Evolutionary conservation across 2,888 invertebrate species (phyloP).

Genomic region (Ormyrus rosae): DNA sequence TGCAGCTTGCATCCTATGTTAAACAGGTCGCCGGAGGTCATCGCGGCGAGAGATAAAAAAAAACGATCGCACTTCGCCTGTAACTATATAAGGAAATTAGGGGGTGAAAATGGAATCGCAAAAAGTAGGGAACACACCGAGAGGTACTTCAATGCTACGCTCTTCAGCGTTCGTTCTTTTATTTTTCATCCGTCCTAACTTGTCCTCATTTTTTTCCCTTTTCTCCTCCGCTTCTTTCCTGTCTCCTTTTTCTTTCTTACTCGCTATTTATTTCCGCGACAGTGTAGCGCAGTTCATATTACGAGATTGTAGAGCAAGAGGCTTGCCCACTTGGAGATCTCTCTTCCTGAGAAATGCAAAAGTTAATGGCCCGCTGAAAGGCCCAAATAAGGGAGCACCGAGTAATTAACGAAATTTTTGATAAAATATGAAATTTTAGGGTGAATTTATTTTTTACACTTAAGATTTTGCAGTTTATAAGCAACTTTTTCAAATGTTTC

Average conservation of each 20-base stretch:
- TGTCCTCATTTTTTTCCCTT: background rate
- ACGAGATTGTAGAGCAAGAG: constrained; percentile 10
- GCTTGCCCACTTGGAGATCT: background rate
- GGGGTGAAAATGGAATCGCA: background rate
- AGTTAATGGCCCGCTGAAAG: constrained; percentile 10
- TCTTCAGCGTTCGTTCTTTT: background rate
- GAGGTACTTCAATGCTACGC: no score
- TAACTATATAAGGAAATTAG: constrained; percentile 37
- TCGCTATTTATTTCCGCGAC: constrained; percentile 23
- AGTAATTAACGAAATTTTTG: no score
- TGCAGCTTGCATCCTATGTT: background rate
- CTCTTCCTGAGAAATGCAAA: constrained; percentile 7
- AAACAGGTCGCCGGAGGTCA: constrained; percentile 39
- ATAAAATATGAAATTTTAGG: no score
- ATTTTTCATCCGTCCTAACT: background rate
- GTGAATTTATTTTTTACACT: no score
- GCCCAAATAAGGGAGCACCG: no score
- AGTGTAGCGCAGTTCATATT: constrained; percentile 7
- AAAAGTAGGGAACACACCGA: constrained; percentile 13
- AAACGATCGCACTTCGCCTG: constrained; percentile 21
- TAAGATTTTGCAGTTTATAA: no score
- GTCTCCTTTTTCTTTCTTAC: constrained; percentile 3
- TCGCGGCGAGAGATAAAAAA: background rate
- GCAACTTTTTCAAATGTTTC: no score
- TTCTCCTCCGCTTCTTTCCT: background rate